phyloP scores from a whole-genome alignment of 2,113 vertebrate genomes.

The Gallinago jamesoni region DNA sequence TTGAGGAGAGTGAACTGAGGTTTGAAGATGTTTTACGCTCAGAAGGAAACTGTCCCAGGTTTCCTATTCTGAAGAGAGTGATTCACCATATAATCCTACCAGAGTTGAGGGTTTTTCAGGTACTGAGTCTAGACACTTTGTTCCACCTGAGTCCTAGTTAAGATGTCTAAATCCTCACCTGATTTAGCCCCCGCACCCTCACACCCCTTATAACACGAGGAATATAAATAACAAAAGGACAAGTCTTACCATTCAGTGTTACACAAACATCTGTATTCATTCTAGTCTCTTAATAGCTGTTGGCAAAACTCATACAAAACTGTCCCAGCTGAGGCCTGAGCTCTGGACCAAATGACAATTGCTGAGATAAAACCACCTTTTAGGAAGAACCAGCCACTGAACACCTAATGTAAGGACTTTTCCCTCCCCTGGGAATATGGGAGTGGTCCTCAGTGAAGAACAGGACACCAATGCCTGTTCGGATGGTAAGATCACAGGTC shows the following conservation, averaged over 20 bases:
- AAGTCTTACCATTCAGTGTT: background rate
- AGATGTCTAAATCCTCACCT: background rate
- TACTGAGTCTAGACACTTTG: background rate
- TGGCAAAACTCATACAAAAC: background rate
- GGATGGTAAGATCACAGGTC: background rate
- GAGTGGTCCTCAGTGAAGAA: background rate
- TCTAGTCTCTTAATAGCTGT: background rate
- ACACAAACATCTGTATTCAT: background rate
- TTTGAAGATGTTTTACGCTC: background rate
- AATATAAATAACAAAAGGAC: background rate
- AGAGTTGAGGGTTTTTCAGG: background rate
- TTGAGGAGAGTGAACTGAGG: background rate
- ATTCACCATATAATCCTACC: background rate
- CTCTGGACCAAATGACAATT: background rate
- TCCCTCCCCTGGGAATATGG: background rate
- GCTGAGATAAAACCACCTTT: background rate
- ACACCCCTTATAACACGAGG: background rate
- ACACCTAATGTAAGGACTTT: background rate
- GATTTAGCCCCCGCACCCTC: background rate
- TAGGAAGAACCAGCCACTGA: background rate
- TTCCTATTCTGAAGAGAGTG: background rate
- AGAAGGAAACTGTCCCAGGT: background rate
- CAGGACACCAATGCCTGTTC: background rate
- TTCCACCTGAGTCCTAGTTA: background rate
- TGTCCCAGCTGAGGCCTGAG: background rate